Conservation (phyloP, 1,140 invertebrate genomes). For the Musca domestica region DNA sequence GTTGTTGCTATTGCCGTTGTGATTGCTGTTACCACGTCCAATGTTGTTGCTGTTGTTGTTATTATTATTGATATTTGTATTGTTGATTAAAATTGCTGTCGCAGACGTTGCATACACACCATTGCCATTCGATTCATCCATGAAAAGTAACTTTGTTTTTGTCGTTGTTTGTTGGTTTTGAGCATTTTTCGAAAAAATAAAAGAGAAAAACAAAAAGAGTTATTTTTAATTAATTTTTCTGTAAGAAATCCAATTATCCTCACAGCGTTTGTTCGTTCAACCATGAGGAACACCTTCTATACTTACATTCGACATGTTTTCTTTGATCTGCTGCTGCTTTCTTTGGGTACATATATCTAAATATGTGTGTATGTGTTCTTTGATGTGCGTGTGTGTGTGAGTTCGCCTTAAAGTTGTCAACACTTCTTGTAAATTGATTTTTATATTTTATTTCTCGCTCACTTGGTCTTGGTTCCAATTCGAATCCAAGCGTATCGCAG, state of each 20-base stretch:
- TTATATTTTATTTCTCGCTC: background rate
- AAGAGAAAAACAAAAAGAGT: no score
- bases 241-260: constrained; percentile 3
- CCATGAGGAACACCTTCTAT: no score
- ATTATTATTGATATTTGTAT: constrained; percentile 23
- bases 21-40: constrained; percentile 25
- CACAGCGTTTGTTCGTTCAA: background rate
- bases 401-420: no score
- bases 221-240: no score
- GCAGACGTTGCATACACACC: constrained; percentile 37
- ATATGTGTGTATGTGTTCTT: no score
- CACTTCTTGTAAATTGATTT: constrained; percentile 10
- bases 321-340: background rate
- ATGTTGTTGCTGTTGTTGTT: constrained; percentile 24
- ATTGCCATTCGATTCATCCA: constrained; percentile 53
- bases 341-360: no score
- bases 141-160: constrained; percentile 38
- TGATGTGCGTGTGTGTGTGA: background rate
- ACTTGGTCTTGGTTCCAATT: background rate
- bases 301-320: constrained; percentile 19
- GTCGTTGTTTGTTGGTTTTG: no score
- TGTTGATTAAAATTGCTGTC: constrained; percentile 28
- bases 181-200: no score
- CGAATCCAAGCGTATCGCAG: background rate
- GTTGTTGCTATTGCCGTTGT: constrained; percentile 35